Evolutionary conservation across 2,113 vertebrate genomes (phyloP).

Genomic region (Zosterops pallidus): DNA sequence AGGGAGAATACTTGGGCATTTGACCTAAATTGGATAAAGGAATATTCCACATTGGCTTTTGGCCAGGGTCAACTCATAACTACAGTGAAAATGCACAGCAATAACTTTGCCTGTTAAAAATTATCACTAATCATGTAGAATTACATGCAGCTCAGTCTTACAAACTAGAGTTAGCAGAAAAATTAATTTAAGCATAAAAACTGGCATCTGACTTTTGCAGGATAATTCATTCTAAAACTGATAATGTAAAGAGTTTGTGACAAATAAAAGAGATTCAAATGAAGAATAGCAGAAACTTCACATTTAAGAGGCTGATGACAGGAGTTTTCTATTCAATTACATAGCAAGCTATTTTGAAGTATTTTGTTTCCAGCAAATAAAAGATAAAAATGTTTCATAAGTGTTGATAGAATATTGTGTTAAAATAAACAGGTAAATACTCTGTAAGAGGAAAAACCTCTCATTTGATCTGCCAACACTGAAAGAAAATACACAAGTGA

Average conservation of each 20-base stretch:
- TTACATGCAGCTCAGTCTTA: background rate
- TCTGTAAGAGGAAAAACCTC: background rate
- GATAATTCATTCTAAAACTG: background rate
- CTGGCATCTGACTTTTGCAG: background rate
- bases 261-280: background rate
- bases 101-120: background rate
- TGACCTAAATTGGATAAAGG: background rate
- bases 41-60: background rate
- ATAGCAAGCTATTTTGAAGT: background rate
- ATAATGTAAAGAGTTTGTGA: background rate
- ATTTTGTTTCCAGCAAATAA: background rate
- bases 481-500: background rate
- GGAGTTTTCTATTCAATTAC: background rate
- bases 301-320: background rate
- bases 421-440: slow-evolving; percentile 5
- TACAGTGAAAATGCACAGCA: background rate
- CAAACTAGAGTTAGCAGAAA: background rate
- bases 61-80: background rate
- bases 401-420: background rate
- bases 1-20: background rate
- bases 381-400: background rate
- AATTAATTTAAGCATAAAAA: background rate
- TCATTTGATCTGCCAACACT: background rate
- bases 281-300: background rate
- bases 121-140: background rate